Evolutionary conservation across 2,113 vertebrate species (phyloP), one percentile per base, ranked within the genome.

Genomic region (Macrotus californicus): DNA sequence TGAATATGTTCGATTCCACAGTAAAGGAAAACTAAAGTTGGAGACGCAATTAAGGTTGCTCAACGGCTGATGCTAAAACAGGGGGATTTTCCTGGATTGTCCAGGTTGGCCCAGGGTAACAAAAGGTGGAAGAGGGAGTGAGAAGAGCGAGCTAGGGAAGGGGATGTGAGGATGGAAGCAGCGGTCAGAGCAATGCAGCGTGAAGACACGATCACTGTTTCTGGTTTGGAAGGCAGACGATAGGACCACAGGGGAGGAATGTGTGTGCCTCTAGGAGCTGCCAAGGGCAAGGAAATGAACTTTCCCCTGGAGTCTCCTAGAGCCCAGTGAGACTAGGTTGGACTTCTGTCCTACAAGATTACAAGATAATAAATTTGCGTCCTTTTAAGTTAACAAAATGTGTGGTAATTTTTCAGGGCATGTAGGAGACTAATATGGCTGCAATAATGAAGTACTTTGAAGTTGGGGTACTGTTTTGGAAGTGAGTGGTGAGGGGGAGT

Each of bases 141-240:
- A 36, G 86, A 36, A 79, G 66, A 34, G 24, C 16, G 46, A 48
- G 16, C 6, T 22, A 48, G 18, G 52, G 31, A 52, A 52, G 52
- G 26, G 7, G 69, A 8, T 2, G 7, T 29, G 36, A 43, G 3
- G 24, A 59, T 11, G 7, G n/a, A 76, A 50, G 11, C 59, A 83
- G 76, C 70, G 4, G 18, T 36, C 9, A 76, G 75, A 70, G 46
- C 3, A 21, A 16, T 4, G 43, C 81, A 29, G 1, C 11, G 22
- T 4, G 15, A 39, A 46, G 8, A 18, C 26, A 10, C 0, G 0
- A 13, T 6, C 4, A 5, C 34, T 8, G 3, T 24, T 29, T 36
- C 73, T 67, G 39, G 81, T 56, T 61, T 69, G 24, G 13, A 93
- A 77, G 43, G 61, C 0, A 29, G 48, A 79, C 0, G 39, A 59